Percentiles rank a stretch among this genome's conserved stretches.
These are phyloP conservation scores for Myoxocephalus aenaeus DNA, from an alignment of 2,797 vertebrate species.

Conservation along the genomic window DNA sequence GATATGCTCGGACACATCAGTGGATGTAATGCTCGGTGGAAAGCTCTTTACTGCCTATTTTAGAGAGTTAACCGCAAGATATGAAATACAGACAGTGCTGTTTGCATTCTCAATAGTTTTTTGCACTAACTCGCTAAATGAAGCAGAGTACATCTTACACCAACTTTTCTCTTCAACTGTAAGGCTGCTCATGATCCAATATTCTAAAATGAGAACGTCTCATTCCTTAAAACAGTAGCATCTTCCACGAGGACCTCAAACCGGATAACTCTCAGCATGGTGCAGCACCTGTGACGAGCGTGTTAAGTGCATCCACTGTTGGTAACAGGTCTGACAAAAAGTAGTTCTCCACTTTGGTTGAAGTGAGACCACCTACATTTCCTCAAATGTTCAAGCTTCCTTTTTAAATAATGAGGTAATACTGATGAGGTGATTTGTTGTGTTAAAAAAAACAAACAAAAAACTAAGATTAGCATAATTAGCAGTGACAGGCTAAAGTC, in stretches of 20 bases:
- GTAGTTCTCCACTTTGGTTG: conserved; percentile 67
- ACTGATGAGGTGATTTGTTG: conserved; percentile 83
- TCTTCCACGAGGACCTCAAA: conserved; percentile 8
- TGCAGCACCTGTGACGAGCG: conserved; percentile 35
- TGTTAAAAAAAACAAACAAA: conserved; percentile 64
- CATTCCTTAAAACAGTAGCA: not conserved
- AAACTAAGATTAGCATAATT: conserved; percentile 57
- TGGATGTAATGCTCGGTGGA: not conserved
- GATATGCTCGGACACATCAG: not conserved
- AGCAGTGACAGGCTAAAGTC: conserved; percentile 59
- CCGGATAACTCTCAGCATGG: conserved; percentile 20
- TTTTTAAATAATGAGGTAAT: conserved; percentile 81
- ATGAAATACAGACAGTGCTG: not conserved
- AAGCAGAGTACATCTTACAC: not conserved
- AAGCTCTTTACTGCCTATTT: conserved; percentile 1
- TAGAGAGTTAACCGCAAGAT: not conserved
- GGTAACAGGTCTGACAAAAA: conserved; percentile 48
- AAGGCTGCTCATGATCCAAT: conserved; percentile 15
- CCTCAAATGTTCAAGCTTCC: conserved; percentile 65
- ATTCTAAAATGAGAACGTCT: conserved; percentile 3
- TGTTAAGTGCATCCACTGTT: conserved; percentile 63
- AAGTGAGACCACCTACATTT: conserved; percentile 55
- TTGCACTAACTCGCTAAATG: not conserved
- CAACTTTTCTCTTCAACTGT: not conserved
- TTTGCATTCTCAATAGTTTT: not conserved